Base-by-base conservation (phyloP, 2,797 vertebrate genomes). In the Phrynocephalus guinanensis region DNA sequence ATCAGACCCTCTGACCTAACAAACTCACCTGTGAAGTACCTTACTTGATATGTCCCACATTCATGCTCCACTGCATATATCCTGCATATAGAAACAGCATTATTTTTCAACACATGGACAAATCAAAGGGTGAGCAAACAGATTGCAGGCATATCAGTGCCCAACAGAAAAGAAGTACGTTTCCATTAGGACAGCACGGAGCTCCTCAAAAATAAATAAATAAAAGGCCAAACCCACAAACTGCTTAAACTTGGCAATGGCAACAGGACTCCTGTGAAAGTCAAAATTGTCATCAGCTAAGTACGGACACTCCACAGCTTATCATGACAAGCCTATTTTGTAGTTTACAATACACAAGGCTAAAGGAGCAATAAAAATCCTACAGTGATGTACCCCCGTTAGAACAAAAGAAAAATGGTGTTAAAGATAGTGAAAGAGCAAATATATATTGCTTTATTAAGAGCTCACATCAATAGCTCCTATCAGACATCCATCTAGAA, bases 381-480 rank as follows among this genome's bases (percentile, higher is more conserved):
- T 83, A 16, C 79, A 87, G 84, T 38, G 70, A 28, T 86, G 6
- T 72, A 7, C 6, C 63, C 28, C 6, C 48, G 15, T 82, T 63
- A 81, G 1, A 89, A n/a, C 2, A 20, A 16, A 30, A 91, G 83
- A 87, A 82, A 82, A 87, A 89, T 79, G 56, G 70, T 15, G 78
- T 48, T 80, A 76, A 91, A 78, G 66, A 87, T 85, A 87, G 60
- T 83, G 68, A 67, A 83, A 56, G 7, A 52, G 33, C 50, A 81
- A 72, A 60, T 81, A 84, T 87, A 76, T 87, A 81, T 84, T 86
- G 79, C 76, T 89, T 90, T 89, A 86, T 86, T 90, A 90, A 87
- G 82, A 84, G 63, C 82, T 90, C 82, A 84, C 66, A 85, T 85
- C 86, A 77, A 66, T 78, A 82, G n/a, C 78, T 82, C 13, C 1